Conservation (phyloP, 2,888 invertebrate species). For the Hirtodrosophila confusa region DNA sequence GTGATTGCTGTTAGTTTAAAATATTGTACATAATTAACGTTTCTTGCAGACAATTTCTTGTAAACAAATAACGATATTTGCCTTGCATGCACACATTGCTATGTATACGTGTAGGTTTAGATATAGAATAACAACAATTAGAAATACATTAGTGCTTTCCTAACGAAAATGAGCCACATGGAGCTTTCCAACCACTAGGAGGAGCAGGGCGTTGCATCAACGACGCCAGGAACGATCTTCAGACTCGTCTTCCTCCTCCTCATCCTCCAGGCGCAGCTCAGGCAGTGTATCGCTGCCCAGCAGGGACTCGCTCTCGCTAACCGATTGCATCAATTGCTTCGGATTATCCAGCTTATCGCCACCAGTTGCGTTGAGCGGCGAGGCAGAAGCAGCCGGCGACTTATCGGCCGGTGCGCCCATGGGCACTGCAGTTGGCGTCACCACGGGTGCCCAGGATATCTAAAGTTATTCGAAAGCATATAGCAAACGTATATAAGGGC, state of each 20-base stretch:
- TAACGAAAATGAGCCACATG: constrained; percentile 59
- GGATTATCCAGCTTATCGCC: constrained; percentile 53
- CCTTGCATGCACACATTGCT: constrained; percentile 27
- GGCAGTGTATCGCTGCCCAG: constrained; percentile 84
- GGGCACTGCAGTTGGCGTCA: constrained; percentile 52
- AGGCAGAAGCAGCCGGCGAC: constrained; percentile 13
- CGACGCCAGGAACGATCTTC: constrained; percentile 96
- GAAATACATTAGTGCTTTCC: constrained; percentile 50
- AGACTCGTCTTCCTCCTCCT: constrained; percentile 94
- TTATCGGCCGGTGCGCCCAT: constrained; percentile 60
- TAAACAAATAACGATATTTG: constrained; percentile 42
- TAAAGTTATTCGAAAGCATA: constrained; percentile 14
- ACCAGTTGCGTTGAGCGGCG: constrained; percentile 3
- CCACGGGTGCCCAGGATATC: constrained; percentile 82
- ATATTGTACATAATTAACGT: constrained; percentile 47
- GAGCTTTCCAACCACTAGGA: constrained; percentile 49
- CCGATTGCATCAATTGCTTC: constrained; percentile 66
- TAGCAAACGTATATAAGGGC: background rate
- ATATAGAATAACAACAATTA: constrained; percentile 74
- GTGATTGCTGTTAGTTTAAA: constrained; percentile 40
- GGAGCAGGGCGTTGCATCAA: constrained; percentile 85
- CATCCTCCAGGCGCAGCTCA: constrained; percentile 90
- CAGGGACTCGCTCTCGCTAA: constrained; percentile 77
- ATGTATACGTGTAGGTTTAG: constrained; percentile 33
- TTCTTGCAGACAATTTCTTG: constrained; percentile 5